Percentiles rank a stretch among this genome's conserved stretches.
Evolutionary conservation across 64 coral and sea anemone species (phyloP).

Genomic region (Pocillopora damicornis): DNA sequence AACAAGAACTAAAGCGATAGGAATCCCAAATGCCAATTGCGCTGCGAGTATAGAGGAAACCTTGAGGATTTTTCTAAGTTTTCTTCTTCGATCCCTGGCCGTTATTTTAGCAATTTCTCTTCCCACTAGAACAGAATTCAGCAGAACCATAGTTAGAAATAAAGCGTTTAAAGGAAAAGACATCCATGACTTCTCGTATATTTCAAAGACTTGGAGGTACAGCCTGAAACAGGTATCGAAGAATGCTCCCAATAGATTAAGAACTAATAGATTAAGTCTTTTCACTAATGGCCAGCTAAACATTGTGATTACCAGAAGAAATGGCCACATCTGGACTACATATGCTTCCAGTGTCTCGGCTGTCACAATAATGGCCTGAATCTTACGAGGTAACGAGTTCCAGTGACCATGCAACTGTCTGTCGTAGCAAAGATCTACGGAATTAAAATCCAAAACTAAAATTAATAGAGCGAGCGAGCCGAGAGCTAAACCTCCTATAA

Average conservation of each 20-base stretch:
- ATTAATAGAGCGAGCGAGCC: slow-evolving; percentile 47
- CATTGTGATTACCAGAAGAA: slow-evolving; percentile 29
- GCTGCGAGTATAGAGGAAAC: slow-evolving; percentile 42
- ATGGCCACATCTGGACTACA: slow-evolving; percentile 52
- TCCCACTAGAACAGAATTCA: slow-evolving; percentile 37
- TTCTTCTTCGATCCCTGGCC: neutral
- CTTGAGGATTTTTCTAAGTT: slow-evolving; percentile 20
- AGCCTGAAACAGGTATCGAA: slow-evolving; percentile 56
- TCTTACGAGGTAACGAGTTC: slow-evolving; percentile 32
- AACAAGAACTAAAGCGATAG: slow-evolving; percentile 28
- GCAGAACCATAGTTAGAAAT: slow-evolving; percentile 7
- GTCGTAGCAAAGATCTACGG: slow-evolving; percentile 62
- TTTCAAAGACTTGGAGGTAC: slow-evolving; percentile 55
- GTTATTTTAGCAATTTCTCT: slow-evolving; percentile 26
- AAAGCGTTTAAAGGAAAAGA: slow-evolving; percentile 56
- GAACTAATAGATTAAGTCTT: slow-evolving; percentile 54
- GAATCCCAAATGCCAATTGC: slow-evolving; percentile 55
- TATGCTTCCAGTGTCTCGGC: slow-evolving; percentile 35
- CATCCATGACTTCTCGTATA: slow-evolving; percentile 69
- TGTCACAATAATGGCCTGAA: slow-evolving; percentile 62
- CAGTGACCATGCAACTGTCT: slow-evolving; percentile 40
- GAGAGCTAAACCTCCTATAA: slow-evolving; percentile 31
- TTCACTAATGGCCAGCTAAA: slow-evolving; percentile 57
- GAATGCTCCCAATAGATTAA: slow-evolving; percentile 68
- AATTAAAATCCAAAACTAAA: slow-evolving; percentile 64